Evolutionary conservation across 2,113 vertebrate species (phyloP).

Genomic region (Haliaeetus leucogaster): DNA sequence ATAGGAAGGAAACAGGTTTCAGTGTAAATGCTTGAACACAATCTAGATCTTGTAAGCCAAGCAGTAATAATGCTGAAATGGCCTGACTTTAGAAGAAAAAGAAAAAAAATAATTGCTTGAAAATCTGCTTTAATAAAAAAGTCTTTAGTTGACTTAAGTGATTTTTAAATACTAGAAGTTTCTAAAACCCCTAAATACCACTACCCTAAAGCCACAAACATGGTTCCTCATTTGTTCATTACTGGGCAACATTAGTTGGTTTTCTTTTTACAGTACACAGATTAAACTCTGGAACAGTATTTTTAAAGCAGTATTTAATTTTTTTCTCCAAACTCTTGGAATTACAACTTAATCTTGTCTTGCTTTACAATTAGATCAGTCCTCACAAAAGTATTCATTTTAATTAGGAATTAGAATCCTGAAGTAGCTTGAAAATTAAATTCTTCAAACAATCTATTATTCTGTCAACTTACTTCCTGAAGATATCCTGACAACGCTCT

Average conservation of each 20-base stretch:
- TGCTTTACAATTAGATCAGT: not conserved
- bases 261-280: not conserved
- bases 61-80: not conserved
- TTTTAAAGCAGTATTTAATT: not conserved
- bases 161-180: not conserved
- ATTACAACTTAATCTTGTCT: not conserved
- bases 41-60: not conserved
- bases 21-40: not conserved
- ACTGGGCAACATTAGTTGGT: not conserved
- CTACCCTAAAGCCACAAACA: not conserved
- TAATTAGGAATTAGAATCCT: not conserved
- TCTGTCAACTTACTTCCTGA: constrained; percentile 82
- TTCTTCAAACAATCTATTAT: not conserved
- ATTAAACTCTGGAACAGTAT: not conserved
- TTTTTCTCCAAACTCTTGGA: not conserved
- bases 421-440: not conserved
- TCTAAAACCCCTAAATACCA: not conserved
- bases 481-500: constrained; percentile 89
- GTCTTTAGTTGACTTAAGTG: not conserved
- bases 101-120: not conserved
- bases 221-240: not conserved
- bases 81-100: not conserved
- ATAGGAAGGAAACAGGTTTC: not conserved
- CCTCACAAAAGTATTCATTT: not conserved
- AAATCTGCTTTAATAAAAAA: not conserved